These are phyloP conservation scores for Timandra comae DNA, from an alignment of 2,888 invertebrate genomes.

Conservation along the genomic window DNA sequence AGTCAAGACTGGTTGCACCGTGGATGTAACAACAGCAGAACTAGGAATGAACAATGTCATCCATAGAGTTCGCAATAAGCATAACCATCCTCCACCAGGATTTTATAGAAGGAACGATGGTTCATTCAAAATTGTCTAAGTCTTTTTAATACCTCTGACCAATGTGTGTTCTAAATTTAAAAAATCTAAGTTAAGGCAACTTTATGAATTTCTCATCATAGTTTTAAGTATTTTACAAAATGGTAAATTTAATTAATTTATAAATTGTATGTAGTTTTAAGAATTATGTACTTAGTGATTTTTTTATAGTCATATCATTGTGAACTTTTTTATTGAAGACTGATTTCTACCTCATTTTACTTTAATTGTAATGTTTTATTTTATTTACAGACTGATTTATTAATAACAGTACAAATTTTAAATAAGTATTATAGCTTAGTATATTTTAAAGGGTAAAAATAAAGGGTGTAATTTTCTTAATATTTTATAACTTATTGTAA, in stretches of 20 bases:
- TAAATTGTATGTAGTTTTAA: too few species aligned
- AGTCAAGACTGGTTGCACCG: slow-evolving; percentile 59
- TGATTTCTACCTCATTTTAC: too few species aligned
- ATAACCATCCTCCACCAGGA: slow-evolving; percentile 59
- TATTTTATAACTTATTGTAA: too few species aligned
- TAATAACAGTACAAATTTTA: too few species aligned
- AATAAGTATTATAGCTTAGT: too few species aligned
- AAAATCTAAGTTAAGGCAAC: background rate
- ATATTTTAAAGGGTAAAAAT: too few species aligned
- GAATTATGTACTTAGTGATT: too few species aligned
- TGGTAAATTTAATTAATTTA: too few species aligned
- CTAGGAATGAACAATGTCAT: slow-evolving; percentile 45
- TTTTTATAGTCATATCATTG: background rate
- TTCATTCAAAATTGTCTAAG: slow-evolving; percentile 56
- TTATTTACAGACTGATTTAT: too few species aligned
- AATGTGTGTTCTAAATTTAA: too few species aligned
- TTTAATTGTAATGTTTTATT: too few species aligned
- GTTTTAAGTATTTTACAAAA: background rate
- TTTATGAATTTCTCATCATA: background rate
- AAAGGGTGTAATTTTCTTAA: too few species aligned
- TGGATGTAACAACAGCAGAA: slow-evolving; percentile 53
- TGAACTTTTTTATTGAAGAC: background rate
- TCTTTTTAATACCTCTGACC: background rate
- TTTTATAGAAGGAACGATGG: slow-evolving; percentile 58
- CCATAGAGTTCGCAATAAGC: slow-evolving; percentile 50